Evolutionary conservation across 1,140 invertebrate species (phyloP).

Genomic region (Tribolium castaneum): DNA sequence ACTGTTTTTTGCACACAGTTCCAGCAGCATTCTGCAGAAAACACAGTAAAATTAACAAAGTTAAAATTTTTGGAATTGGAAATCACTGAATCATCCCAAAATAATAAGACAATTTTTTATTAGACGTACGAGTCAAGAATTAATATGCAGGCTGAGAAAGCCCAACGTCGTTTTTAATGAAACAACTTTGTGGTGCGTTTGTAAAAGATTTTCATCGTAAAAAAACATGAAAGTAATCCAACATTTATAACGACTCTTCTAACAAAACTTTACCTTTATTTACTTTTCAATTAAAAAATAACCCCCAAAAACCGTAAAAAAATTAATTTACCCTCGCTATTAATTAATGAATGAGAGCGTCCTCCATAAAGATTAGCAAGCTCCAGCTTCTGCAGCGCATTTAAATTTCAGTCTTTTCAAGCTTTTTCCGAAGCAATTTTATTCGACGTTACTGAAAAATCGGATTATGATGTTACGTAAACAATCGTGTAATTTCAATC

Average conservation of each 20-base stretch:
- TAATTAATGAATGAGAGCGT: conserved; percentile 18
- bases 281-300: conserved; percentile 42
- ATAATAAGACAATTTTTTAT: not conserved
- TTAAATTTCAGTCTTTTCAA: not conserved
- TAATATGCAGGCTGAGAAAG: not conserved
- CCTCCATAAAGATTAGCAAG: conserved; percentile 24
- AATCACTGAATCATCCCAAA: too few relatives aligned
- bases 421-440: too few relatives aligned
- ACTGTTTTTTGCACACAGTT: not conserved
- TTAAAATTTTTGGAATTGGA: too few relatives aligned
- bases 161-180: not conserved
- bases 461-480: not conserved
- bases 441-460: too few relatives aligned
- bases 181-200: not conserved
- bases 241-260: conserved; percentile 32
- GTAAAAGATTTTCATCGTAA: conserved; percentile 25
- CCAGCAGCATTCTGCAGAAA: too few relatives aligned
- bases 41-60: too few relatives aligned
- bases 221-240: conserved; percentile 11
- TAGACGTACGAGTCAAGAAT: not conserved
- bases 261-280: conserved; percentile 32
- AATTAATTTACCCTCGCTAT: conserved; percentile 21
- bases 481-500: not conserved
- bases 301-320: conserved; percentile 23
- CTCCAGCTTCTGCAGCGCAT: not conserved